phyloP scores from a whole-genome alignment of 2,888 invertebrate genomes.

The Folsomia manolachei region DNA sequence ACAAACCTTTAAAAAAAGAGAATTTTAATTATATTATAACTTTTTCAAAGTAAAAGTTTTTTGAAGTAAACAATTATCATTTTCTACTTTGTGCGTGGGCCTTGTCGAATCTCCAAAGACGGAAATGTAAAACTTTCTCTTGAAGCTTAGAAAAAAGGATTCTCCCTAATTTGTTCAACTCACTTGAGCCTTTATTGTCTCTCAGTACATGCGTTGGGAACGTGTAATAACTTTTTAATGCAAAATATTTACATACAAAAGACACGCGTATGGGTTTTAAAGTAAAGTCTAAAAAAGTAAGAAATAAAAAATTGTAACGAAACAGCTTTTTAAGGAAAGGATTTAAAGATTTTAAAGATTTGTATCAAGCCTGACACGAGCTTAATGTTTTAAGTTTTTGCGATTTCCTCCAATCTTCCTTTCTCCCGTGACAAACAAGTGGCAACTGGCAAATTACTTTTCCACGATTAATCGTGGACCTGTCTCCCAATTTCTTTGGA shows the following conservation, averaged over 20 bases:
- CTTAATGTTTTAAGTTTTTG: neutral
- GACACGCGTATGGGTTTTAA: no score
- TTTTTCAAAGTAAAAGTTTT: no score
- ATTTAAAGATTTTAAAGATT: slow-evolving; percentile 10
- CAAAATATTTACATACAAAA: no score
- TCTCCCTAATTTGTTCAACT: no score
- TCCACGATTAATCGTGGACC: slow-evolving; percentile 51
- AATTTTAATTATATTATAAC: no score
- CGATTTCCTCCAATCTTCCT: slow-evolving; percentile 38
- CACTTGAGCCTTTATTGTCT: neutral
- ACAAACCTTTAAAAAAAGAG: no score
- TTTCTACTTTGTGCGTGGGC: no score
- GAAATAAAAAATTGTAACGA: no score
- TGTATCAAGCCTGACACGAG: neutral
- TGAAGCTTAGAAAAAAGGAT: neutral
- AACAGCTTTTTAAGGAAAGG: neutral
- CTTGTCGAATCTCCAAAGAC: neutral
- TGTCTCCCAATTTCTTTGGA: slow-evolving; percentile 41
- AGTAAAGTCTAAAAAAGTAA: no score
- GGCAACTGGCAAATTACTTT: slow-evolving; percentile 52
- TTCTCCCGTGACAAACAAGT: no score
- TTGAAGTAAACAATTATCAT: no score
- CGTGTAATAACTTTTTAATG: no score
- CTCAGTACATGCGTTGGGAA: neutral
- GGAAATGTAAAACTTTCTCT: neutral